Conservation (phyloP, 2,888 invertebrate species). For the Carterocephalus palaemon region DNA sequence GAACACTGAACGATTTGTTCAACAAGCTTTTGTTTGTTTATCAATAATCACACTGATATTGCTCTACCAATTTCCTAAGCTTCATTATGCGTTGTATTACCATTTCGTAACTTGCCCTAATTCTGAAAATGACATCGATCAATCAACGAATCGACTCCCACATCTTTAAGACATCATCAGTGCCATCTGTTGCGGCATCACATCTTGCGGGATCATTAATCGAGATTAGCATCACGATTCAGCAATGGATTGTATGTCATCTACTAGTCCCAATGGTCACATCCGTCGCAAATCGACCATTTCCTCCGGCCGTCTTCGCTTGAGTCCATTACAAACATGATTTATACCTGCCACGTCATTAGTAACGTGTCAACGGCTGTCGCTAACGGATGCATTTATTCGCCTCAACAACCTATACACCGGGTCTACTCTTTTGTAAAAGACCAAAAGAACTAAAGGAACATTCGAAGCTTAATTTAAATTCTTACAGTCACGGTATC, state of each 20-base stretch:
- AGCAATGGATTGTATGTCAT: constrained; percentile 25
- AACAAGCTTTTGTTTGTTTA: too few species aligned
- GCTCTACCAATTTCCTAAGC: too few species aligned
- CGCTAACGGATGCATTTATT: constrained; percentile 66
- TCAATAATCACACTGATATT: too few species aligned
- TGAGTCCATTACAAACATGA: constrained; percentile 64
- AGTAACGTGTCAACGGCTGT: constrained; percentile 67
- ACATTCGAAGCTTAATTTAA: background rate
- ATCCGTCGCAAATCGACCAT: constrained; percentile 75
- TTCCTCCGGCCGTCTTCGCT: constrained; percentile 66
- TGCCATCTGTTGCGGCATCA: constrained; percentile 16
- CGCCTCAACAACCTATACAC: constrained; percentile 53
- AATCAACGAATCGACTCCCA: background rate
- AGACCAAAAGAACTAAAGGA: background rate
- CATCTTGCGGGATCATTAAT: constrained; percentile 19
- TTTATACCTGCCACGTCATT: constrained; percentile 76
- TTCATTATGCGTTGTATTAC: too few species aligned
- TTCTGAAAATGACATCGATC: background rate
- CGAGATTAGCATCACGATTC: constrained; percentile 21
- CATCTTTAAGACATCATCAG: constrained; percentile 4
- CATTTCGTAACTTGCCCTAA: background rate
- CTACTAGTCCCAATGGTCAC: constrained; percentile 68
- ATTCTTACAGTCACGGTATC: too few species aligned
- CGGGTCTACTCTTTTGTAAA: constrained; percentile 35
- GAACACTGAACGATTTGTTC: too few species aligned